Evolutionary conservation across 2,797 vertebrate genomes (phyloP).

Genomic region (Peromyscus aztecus): DNA sequence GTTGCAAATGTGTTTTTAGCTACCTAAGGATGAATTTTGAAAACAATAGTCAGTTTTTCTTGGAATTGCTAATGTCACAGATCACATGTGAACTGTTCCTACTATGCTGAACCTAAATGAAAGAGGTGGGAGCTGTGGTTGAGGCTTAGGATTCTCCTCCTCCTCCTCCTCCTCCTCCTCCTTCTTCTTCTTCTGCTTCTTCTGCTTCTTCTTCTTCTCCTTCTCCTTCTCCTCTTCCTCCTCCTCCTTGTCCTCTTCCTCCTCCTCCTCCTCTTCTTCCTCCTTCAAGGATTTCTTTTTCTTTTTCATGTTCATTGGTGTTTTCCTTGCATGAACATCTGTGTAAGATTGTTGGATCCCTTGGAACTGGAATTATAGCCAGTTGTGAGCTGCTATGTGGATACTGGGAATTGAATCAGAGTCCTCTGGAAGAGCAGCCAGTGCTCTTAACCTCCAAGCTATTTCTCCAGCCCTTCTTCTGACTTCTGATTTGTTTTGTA

Average conservation of each 20-base stretch:
- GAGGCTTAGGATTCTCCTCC: not conserved
- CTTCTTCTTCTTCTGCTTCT: too few species aligned
- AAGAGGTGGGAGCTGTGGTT: not conserved
- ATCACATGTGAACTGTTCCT: not conserved
- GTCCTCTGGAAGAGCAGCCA: not conserved
- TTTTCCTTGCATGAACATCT: not conserved
- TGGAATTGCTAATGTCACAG: not conserved
- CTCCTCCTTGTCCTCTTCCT: too few species aligned
- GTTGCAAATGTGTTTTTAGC: conserved; percentile 18
- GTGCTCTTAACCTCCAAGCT: not conserved
- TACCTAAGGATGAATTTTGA: conserved; percentile 28
- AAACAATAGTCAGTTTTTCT: not conserved
- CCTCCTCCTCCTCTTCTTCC: too few species aligned
- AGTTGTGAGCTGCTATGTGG: not conserved
- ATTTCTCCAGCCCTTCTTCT: not conserved
- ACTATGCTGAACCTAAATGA: not conserved
- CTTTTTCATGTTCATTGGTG: not conserved
- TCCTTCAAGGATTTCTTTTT: not conserved
- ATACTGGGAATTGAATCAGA: not conserved
- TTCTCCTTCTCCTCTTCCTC: too few species aligned
- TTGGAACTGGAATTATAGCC: not conserved
- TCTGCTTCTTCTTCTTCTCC: too few species aligned
- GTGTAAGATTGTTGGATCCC: not conserved
- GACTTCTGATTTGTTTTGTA: not conserved
- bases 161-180: too few species aligned